Evolutionary conservation across 2,888 invertebrate genomes (phyloP).

Genomic region (Tetropium fuscum): DNA sequence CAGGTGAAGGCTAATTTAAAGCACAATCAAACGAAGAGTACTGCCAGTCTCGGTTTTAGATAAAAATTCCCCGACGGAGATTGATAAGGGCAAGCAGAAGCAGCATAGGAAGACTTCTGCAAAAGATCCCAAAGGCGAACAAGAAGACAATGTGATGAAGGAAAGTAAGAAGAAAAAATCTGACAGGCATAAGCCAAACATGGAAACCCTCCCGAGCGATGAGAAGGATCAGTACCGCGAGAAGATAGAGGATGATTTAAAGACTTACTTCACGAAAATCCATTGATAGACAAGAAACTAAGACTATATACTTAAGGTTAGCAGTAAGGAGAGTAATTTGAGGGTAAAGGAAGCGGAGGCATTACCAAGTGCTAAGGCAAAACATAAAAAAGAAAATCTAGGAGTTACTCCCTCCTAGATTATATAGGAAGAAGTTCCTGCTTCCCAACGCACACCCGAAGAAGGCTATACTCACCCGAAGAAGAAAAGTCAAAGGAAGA

Average conservation of each 20-base stretch:
- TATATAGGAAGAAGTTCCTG: too few relatives aligned
- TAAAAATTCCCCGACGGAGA: neutral
- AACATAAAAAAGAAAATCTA: too few relatives aligned
- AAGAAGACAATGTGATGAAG: neutral
- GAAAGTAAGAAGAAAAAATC: neutral
- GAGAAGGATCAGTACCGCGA: slow-evolving; percentile 22
- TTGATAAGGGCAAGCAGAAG: slow-evolving; percentile 7
- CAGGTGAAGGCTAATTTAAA: neutral
- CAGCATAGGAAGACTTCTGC: neutral
- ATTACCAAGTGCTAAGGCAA: too few relatives aligned
- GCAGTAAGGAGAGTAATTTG: slow-evolving; percentile 27
- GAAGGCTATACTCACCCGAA: too few relatives aligned
- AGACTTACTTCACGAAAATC: slow-evolving; percentile 44
- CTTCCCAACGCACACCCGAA: too few relatives aligned
- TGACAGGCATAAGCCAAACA: neutral
- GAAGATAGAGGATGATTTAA: slow-evolving; percentile 45
- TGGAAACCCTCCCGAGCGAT: neutral
- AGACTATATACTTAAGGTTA: slow-evolving; percentile 35
- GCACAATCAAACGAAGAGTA: neutral
- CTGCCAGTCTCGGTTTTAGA: slow-evolving; percentile 6
- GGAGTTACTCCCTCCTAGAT: too few relatives aligned
- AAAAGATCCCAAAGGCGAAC: neutral
- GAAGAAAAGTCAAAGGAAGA: too few relatives aligned
- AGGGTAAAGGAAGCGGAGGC: too few relatives aligned
- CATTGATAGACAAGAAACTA: slow-evolving; percentile 46